Evolutionary conservation across 2,113 vertebrate genomes (phyloP), one percentile per base, ranked within the genome.

Genomic region (Pterophyllum scalare): DNA sequence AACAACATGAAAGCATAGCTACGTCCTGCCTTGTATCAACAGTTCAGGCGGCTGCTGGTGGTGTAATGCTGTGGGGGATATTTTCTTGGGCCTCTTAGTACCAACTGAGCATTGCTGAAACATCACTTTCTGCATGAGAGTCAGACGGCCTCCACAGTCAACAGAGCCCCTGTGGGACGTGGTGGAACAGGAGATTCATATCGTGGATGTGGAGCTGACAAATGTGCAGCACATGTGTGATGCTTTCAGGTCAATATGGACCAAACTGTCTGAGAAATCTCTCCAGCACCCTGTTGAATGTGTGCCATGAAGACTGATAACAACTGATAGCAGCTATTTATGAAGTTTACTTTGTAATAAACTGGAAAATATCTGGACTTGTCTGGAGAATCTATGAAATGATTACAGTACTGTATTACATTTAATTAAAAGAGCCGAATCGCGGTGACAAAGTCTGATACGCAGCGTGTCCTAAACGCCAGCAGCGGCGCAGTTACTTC

Each of bases 401-500:
- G 13, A 46, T 52, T 52, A 19, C 46, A 52, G 46, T 52, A 15
- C 15, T 19, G 15, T 6, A 52, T 52, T 7, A 13, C 8, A 72
- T 72, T 72, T 6, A 54, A 52, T 70, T 31, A 72, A 72, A 72
- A 72, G 26, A n/a, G 0, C 67, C 14, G 46, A 72, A 52, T 0
- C 31, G 3, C 67, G 31, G 67, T 0, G 0, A 28, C 67, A n/a
- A 33, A n/a, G 17, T 72, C 26, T 72, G 28, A 26, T 72, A n/a
- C n/a, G 11, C 31, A 72, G 52, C 46, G 1, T 54, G 67, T 72
- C 26, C 17, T 70, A 35, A 54, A 59, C 20, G 8, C 43, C 20
- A 72, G 22, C 77, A 78, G 13, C 38, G 65, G 61, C 19, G 43
- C 33, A 79, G 40, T 56, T 74, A 22, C 20, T 64, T 74, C 75